Evolutionary conservation across 2,888 invertebrate species (phyloP).

Genomic region (Troides aeacus): DNA sequence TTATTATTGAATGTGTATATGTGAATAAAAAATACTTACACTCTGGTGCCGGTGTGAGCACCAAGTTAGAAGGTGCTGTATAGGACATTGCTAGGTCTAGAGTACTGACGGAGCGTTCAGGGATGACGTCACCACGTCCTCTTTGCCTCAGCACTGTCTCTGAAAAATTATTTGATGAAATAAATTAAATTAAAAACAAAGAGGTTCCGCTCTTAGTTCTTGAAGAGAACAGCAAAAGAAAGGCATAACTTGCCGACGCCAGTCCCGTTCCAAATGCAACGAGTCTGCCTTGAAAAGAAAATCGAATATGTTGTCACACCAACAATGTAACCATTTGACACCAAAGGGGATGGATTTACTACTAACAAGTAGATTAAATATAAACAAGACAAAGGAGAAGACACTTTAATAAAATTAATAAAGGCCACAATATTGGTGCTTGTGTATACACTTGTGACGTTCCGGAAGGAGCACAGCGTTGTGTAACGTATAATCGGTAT

Average conservation of each 20-base stretch:
- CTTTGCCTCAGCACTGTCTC: conserved; percentile 67
- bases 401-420: not conserved
- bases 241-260: too few relatives aligned
- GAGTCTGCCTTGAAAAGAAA: too few relatives aligned
- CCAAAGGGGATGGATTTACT: too few relatives aligned
- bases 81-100: conserved; percentile 67
- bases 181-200: too few relatives aligned
- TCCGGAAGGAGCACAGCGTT: not conserved
- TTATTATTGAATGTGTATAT: not conserved
- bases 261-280: too few relatives aligned
- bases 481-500: conserved; percentile 17
- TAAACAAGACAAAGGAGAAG: too few relatives aligned
- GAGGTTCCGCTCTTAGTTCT: too few relatives aligned
- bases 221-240: too few relatives aligned
- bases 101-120: conserved; percentile 63
- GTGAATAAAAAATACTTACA: conserved; percentile 49
- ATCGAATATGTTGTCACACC: too few relatives aligned
- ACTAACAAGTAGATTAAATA: too few relatives aligned
- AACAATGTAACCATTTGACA: too few relatives aligned
- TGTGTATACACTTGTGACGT: not conserved
- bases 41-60: conserved; percentile 74
- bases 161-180: conserved; percentile 41
- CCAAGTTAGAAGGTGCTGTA: conserved; percentile 68
- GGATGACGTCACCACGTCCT: conserved; percentile 72
- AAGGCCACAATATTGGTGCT: not conserved